Base-by-base conservation (phyloP, 2,888 invertebrate genomes). In the Rutpela maculata region DNA sequence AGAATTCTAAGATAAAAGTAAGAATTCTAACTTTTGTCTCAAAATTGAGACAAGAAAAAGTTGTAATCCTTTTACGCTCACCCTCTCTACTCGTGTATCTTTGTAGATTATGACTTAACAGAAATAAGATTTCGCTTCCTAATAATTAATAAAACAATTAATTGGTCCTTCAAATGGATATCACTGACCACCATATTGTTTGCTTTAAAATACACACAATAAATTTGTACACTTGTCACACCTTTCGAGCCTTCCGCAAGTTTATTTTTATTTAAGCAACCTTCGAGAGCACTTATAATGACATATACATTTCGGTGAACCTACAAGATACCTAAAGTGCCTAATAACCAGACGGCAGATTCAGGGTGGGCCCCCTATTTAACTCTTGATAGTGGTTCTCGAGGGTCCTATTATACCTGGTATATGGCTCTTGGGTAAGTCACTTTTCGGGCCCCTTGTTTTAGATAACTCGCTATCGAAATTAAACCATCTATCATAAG, bases 311-410 rank as follows among this genome's bases (percentile, higher is more conserved):
- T 68, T 68, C 68, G 26, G 56, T 18, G n/a, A 55, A 55, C 22
- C 68, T 35, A 57, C 69, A 69, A 69, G 69, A 22, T 69, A 11
- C 67, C 68, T 56, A 35, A 65, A 62, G 62, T 78, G n/a, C 66
- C 77, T 80, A 80, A 80, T 80, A 78, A 80, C 78, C 71, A 77
- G 70, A 63, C 43, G 71, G 67, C 72, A 72, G 69, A 74, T 76
- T 70, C 77, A 69, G 77, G 80, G 80, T 78, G 80, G 80, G 62
- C 77, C 38, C 63, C 75, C 75, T 26, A 74, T 70, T 75, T 75
- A 68, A 69, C 57, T 57, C 69, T 69, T 69, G 69, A 69, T 69
- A 69, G 69, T 59, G 19, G 68, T 56, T 15, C 69, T 69, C 69
- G 59, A 69, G 69, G 69, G 69, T 35, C 69, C 69, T 69, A 57